Evolutionary conservation across 2,797 vertebrate genomes (phyloP).

Genomic region (Neosalanx taihuensis): DNA sequence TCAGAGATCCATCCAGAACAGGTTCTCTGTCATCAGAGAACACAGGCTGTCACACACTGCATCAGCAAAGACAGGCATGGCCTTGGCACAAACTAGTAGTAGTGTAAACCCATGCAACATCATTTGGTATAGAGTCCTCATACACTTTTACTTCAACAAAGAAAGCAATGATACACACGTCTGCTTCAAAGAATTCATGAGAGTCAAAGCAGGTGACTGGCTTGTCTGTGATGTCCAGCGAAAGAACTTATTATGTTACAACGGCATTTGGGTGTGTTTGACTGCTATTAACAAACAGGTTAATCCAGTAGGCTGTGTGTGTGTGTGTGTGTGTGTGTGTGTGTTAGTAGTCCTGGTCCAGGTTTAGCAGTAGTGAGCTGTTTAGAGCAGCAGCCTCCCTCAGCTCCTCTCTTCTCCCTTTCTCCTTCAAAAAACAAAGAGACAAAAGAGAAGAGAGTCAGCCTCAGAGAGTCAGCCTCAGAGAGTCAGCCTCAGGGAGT

Average conservation of each 20-base stretch:
- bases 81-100: constrained; percentile 1
- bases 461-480: constrained; percentile 58
- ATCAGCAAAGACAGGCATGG: neutral
- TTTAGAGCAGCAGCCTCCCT: constrained; percentile 68
- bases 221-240: neutral
- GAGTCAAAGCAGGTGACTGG: neutral
- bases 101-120: neutral
- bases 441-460: constrained; percentile 84
- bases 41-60: neutral
- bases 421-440: constrained; percentile 84
- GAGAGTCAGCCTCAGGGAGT: neutral
- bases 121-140: neutral
- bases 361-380: constrained; percentile 76
- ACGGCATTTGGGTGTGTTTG: constrained; percentile 16
- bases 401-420: constrained; percentile 84
- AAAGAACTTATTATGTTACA: constrained; percentile 15
- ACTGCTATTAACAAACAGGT: neutral
- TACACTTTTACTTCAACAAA: neutral
- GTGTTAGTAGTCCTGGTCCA: constrained; percentile 77
- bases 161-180: neutral
- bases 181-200: neutral
- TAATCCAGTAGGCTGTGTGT: constrained; percentile 24
- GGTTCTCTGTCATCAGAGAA: neutral
- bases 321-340: constrained; percentile 44
- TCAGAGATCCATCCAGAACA: neutral